Percentiles rank a stretch among this genome's conserved stretches.
Evolutionary conservation across 2,888 invertebrate genomes (phyloP).

Genomic region (Pristionchus mayeri): DNA sequence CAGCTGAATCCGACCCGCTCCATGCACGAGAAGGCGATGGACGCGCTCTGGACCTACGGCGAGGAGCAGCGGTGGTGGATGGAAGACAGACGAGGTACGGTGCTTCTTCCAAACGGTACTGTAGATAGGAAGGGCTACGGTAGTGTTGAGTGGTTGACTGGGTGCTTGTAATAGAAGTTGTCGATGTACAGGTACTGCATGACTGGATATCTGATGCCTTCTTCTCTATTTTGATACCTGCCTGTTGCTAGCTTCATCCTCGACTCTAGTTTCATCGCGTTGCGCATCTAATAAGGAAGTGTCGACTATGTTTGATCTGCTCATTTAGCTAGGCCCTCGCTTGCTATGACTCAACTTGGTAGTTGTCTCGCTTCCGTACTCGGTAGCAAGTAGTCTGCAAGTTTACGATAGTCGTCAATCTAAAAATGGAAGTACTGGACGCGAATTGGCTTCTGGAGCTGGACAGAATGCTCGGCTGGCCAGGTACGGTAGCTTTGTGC

Average conservation of each 20-base stretch:
- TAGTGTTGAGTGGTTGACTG: neutral
- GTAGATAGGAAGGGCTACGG: neutral
- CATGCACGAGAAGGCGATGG: slow-evolving; percentile 29
- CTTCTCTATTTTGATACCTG: neutral
- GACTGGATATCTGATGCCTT: too few species aligned
- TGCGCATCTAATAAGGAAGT: neutral
- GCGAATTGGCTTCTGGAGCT: neutral
- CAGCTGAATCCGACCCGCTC: slow-evolving; percentile 17
- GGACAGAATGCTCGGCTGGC: neutral
- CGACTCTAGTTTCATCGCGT: neutral
- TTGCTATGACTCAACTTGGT: neutral
- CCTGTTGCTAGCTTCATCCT: neutral
- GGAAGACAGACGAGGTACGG: neutral
- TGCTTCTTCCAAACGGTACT: neutral
- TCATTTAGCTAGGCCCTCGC: neutral
- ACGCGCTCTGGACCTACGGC: neutral
- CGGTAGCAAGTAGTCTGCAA: neutral
- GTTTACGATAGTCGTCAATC: neutral
- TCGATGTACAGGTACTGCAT: too few species aligned
- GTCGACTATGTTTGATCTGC: neutral
- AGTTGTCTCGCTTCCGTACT: neutral
- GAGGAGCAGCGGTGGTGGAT: slow-evolving; percentile 26
- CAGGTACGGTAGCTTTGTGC: neutral
- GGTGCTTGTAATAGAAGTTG: too few species aligned
- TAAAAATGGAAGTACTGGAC: neutral